Evolutionary conservation across 2,888 invertebrate species (phyloP).

Genomic region (Ophonus ardosiacus): DNA sequence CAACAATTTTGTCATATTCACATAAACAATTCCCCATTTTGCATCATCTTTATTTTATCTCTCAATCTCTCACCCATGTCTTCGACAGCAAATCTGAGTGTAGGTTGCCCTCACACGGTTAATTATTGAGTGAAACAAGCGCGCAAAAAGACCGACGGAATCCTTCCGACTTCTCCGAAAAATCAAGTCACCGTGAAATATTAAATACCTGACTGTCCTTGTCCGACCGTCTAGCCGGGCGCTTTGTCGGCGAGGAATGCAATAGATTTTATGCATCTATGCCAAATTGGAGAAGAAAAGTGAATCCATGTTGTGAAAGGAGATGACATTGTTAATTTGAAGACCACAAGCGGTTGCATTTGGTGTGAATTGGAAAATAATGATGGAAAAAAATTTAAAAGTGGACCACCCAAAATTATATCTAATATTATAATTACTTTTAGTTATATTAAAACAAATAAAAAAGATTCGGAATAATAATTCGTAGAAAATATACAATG

Average conservation of each 20-base stretch:
- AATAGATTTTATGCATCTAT: constrained; percentile 25
- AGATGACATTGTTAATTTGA: neutral
- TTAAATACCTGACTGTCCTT: constrained; percentile 47
- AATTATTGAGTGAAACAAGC: constrained; percentile 58
- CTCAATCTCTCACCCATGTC: neutral
- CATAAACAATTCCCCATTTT: neutral
- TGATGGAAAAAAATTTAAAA: too few species aligned
- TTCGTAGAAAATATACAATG: too few species aligned
- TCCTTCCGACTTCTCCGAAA: constrained; percentile 54
- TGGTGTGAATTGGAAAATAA: neutral
- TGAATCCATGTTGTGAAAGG: neutral
- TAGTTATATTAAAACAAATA: too few species aligned
- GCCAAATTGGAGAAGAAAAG: neutral
- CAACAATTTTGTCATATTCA: too few species aligned
- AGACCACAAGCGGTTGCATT: neutral
- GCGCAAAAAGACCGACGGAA: constrained; percentile 50
- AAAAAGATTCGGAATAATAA: too few species aligned
- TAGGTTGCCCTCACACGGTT: constrained; percentile 20
- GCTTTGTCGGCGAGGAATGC: constrained; percentile 22
- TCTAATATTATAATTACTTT: too few species aligned
- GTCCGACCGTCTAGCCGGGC: neutral
- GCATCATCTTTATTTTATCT: neutral
- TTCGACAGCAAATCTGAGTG: neutral
- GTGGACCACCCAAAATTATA: too few species aligned
- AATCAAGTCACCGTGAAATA: constrained; percentile 58